Conservation (phyloP, 2,113 vertebrate genomes). For the Labeo rohita region DNA sequence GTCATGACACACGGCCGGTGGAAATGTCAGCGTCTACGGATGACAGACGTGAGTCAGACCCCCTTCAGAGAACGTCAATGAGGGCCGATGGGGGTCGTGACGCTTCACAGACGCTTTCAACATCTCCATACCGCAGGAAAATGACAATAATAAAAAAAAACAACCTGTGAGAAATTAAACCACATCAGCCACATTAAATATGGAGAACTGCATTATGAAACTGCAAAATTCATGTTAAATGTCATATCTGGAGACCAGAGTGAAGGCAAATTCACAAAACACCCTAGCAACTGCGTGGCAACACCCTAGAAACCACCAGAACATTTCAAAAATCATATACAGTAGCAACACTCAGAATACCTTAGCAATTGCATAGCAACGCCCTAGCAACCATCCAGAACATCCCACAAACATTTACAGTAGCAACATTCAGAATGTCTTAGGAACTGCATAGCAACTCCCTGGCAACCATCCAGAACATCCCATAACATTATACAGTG, state of each 20-base stretch:
- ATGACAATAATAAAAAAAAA: neutral
- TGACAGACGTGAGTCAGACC: constrained; percentile 31
- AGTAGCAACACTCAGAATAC: neutral
- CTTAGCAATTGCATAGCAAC: neutral
- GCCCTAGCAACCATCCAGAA: neutral
- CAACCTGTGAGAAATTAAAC: neutral
- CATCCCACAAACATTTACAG: neutral
- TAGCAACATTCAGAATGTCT: neutral
- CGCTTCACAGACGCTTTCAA: constrained; percentile 27
- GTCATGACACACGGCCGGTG: constrained; percentile 45
- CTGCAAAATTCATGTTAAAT: neutral
- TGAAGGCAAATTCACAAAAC: neutral
- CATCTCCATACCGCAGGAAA: neutral
- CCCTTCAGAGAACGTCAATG: constrained; percentile 23
- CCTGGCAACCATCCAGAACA: neutral
- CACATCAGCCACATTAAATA: neutral
- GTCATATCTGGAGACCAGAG: neutral
- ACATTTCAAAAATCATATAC: neutral
- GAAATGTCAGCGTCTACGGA: constrained; percentile 51
- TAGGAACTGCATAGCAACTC: neutral
- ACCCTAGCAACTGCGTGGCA: neutral
- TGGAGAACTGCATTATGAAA: neutral
- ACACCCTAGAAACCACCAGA: neutral
- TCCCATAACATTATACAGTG: neutral
- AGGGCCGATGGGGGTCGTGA: neutral